Base-by-base conservation (phyloP, 2,113 vertebrate genomes). In the Osmerus eperlanus region DNA sequence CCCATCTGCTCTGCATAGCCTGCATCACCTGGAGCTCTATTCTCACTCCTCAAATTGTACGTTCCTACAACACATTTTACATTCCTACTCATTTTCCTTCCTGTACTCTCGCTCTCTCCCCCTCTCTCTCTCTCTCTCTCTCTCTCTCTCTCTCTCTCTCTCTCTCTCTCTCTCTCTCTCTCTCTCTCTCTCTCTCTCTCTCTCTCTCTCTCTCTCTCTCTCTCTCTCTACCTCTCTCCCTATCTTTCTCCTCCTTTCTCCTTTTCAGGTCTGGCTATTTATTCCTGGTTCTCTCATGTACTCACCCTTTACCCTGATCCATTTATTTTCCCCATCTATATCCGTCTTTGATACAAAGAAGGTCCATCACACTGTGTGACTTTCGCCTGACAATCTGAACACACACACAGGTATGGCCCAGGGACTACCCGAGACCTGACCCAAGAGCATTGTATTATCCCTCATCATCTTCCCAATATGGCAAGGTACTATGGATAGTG, bases 1-100 rank as follows among this genome's bases (percentile, higher is more conserved):
- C 28, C 62, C 28, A 64, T 29, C 28, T 64, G 62, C 62, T 64
- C 62, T 32, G 28, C 18, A 64, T 64, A 11, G 41, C 41, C 41
- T 47, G 41, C 41, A 64, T 36, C 16, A 29, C 29, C 29, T 64
- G 15, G 8, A 36, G 62, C 29, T 36, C 15, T 29, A 16, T 64
- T 64, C 14, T 28, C 62, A 64, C 32, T n/a, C 29, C 15, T 36
- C 55, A 18, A 18, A 18, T 56, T 19, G 15, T 56, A 16, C 55
- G 16, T 18, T 56, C 15, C 7, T 56, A 18, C 55, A 56, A 16
- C 55, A 16, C 55, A 18, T 19, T 56, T 56, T 3, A 18, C 55
- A 18, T 56, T 56, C 55, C 15, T 19, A 18, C 15, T n/a, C 55
- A 18, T 56, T 56, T 19, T 18, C 3, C 2, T 56, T 56, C 15